A percentile compares a stretch with the other conserved stretches of the same genome.
Evolutionary conservation across 92 coral and sea anemone genomes (phyloP).

Genomic region (Epizoanthus ramosus): DNA sequence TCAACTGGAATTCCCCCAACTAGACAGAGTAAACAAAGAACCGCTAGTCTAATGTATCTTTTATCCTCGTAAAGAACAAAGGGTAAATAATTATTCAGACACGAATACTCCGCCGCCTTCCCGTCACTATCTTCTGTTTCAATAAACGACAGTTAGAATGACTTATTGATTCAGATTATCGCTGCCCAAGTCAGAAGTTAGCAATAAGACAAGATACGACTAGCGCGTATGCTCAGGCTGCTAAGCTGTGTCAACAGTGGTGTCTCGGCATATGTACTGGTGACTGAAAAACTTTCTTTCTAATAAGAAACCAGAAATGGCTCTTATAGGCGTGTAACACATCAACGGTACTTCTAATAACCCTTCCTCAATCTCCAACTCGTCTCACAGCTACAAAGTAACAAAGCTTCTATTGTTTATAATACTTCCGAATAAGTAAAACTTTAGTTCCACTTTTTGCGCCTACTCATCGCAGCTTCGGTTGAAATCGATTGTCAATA

Average conservation of each 20-base stretch:
- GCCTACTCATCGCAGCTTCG: background rate
- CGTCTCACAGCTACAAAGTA: background rate
- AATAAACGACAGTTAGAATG: background rate
- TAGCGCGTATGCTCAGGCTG: background rate
- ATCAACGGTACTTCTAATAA: no score
- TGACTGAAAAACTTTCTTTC: background rate
- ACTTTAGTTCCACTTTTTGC: background rate
- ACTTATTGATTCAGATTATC: background rate
- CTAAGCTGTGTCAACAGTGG: slow-evolving; percentile 20
- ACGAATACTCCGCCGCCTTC: background rate
- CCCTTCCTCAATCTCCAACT: background rate
- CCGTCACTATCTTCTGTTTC: background rate
- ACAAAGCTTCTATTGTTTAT: background rate
- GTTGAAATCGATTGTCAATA: no score
- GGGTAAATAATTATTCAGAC: background rate
- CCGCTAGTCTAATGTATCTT: background rate
- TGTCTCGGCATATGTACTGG: background rate
- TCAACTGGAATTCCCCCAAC: background rate
- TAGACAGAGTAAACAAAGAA: background rate
- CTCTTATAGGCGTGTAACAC: no score
- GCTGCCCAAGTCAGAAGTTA: background rate
- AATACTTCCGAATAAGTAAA: background rate
- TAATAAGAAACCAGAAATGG: background rate
- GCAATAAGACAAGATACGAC: background rate
- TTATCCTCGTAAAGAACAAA: background rate